Conservation (phyloP, 1,140 invertebrate genomes). For the Zaprionus nigranus region DNA sequence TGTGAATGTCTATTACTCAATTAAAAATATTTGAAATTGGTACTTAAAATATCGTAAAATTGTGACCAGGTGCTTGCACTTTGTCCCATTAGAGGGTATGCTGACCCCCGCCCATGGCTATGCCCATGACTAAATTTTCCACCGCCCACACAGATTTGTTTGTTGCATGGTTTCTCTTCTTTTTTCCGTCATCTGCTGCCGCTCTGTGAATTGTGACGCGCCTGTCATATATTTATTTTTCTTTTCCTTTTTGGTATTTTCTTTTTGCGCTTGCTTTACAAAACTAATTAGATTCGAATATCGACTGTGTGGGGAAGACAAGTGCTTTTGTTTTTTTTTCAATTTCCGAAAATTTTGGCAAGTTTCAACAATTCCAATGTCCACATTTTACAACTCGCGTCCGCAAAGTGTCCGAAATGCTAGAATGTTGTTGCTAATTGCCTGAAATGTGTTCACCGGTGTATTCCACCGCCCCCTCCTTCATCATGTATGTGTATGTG, state of each 20-base stretch:
- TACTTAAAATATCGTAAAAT: constrained; percentile 2
- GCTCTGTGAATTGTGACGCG: constrained; percentile 29
- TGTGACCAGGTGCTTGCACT: constrained; percentile 63
- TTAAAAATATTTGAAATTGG: not conserved
- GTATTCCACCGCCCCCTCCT: not conserved
- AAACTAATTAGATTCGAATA: constrained; percentile 51
- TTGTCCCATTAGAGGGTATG: constrained; percentile 12
- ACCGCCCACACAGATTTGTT: constrained; percentile 63
- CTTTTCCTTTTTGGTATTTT: constrained; percentile 28
- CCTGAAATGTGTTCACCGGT: constrained; percentile 61
- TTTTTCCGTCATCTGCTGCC: constrained; percentile 35
- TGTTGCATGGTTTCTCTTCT: constrained; percentile 42
- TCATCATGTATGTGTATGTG: not conserved
- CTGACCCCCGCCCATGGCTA: constrained; percentile 68
- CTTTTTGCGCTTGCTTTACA: constrained; percentile 15
- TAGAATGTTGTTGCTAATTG: constrained; percentile 78
- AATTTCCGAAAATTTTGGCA: constrained; percentile 54
- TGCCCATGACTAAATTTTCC: constrained; percentile 66
- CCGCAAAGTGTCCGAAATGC: constrained; percentile 66
- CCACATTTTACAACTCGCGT: constrained; percentile 73
- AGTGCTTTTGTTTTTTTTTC: constrained; percentile 30
- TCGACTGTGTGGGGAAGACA: constrained; percentile 26
- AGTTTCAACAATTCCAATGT: constrained; percentile 72
- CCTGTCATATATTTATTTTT: constrained; percentile 5
- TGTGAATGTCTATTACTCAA: not conserved